These are phyloP conservation scores for Ptychodera flava DNA, from an alignment of 35 echinoderm and acorn worm genomes.

Conservation along the genomic window DNA sequence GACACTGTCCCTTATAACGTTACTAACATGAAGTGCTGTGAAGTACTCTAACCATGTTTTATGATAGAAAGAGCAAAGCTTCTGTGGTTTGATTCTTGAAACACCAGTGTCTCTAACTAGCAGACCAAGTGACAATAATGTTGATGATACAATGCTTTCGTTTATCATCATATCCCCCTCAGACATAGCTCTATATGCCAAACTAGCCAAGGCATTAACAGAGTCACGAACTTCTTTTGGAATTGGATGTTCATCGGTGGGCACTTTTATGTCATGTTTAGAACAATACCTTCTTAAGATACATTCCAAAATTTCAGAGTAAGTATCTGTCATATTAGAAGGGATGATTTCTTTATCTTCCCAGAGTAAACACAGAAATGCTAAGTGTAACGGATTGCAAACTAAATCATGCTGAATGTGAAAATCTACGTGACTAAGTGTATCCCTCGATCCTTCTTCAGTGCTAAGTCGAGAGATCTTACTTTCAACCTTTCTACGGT, in stretches of 20 bases:
- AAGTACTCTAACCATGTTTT: not conserved
- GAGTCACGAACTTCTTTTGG: not conserved
- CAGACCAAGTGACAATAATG: not conserved
- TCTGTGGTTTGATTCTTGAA: not conserved
- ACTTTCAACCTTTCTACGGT: not conserved
- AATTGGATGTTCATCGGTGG: not conserved
- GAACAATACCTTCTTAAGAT: not conserved
- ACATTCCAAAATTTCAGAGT: not conserved
- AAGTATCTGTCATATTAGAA: not conserved
- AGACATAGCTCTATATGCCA: not conserved
- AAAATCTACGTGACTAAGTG: too few relatives aligned
- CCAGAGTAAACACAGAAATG: not conserved
- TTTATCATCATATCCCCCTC: not conserved
- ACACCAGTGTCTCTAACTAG: not conserved
- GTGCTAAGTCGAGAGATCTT: too few relatives aligned
- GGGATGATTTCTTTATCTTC: not conserved
- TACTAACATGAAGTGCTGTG: not conserved
- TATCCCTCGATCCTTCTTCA: too few relatives aligned
- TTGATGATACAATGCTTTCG: not conserved
- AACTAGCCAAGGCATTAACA: not conserved
- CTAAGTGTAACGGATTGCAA: not conserved
- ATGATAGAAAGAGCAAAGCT: not conserved
- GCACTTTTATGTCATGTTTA: not conserved
- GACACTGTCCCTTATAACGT: not conserved
- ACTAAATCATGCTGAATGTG: not conserved